Evolutionary conservation across 2,113 vertebrate genomes (phyloP).

Genomic region (Amphilophus citrinellus): DNA sequence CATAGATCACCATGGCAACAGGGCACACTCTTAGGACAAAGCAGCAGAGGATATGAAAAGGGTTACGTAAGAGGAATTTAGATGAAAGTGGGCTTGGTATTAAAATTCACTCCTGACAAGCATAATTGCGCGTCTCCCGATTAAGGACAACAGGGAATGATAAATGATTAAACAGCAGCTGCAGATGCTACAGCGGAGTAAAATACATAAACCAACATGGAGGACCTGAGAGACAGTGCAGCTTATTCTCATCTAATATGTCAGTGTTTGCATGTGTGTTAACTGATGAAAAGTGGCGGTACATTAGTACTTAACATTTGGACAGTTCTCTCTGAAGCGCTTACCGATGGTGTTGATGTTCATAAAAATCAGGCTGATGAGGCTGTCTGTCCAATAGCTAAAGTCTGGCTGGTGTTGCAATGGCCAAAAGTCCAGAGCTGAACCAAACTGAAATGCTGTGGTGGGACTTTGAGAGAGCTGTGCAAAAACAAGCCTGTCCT

Average conservation of each 20-base stretch:
- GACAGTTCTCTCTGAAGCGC: neutral
- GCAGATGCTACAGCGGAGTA: constrained; percentile 7
- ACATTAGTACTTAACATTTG: neutral
- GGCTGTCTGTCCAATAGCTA: too few species aligned
- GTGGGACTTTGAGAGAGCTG: too few species aligned
- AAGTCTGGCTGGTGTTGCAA: too few species aligned
- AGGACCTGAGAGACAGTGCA: constrained; percentile 4
- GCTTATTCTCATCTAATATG: neutral
- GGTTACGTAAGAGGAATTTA: constrained; percentile 54
- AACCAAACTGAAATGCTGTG: too few species aligned
- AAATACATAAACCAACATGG: constrained; percentile 1
- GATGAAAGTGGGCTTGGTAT: constrained; percentile 49
- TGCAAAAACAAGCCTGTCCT: too few species aligned
- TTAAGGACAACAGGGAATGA: constrained; percentile 31
- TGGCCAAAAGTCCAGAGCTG: too few species aligned
- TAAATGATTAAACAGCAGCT: constrained; percentile 39
- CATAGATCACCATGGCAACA: constrained; percentile 65
- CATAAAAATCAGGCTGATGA: neutral
- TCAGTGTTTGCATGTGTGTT: neutral
- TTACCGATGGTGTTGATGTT: neutral
- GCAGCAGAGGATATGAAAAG: constrained; percentile 52
- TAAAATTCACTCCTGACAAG: constrained; percentile 44
- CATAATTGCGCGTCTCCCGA: constrained; percentile 41
- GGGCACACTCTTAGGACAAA: constrained; percentile 55
- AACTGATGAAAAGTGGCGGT: neutral